Percentiles rank a stretch among this genome's conserved stretches.
Conservation (phyloP, 2,113 vertebrate genomes). For the Calyptomena viridis region DNA sequence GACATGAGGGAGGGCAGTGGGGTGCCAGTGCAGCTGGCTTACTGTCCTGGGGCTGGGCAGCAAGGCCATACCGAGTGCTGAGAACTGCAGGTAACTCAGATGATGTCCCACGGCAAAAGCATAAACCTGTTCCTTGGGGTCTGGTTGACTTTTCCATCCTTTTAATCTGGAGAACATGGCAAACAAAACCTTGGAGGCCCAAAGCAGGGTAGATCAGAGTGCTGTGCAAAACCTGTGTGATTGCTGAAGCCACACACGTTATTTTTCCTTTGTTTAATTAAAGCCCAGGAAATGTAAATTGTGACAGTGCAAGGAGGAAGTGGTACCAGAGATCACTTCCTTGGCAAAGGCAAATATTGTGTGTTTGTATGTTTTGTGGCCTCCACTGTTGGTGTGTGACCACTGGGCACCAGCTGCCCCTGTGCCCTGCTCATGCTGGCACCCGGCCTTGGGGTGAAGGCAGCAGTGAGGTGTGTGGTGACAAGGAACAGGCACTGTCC, state of each 20-base stretch:
- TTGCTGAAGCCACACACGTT: background rate
- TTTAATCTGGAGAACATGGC: background rate
- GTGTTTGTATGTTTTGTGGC: background rate
- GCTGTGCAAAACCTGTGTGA: background rate
- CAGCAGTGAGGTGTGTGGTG: fast-evolving
- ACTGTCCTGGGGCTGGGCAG: background rate
- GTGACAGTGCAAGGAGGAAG: background rate
- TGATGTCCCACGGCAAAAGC: background rate
- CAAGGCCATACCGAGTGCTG: fast-evolving
- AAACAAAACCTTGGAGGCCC: background rate
- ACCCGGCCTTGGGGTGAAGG: fast-evolving
- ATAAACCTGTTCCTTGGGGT: background rate
- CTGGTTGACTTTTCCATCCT: background rate
- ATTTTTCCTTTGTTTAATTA: background rate
- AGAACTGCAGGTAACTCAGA: background rate
- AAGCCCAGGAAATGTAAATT: background rate
- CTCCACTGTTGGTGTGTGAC: background rate
- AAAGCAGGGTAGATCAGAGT: fast-evolving
- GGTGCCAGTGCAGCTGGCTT: background rate
- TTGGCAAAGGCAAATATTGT: fast-evolving
- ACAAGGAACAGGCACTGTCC: background rate
- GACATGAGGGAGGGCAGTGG: fast-evolving
- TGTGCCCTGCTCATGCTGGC: background rate
- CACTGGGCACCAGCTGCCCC: background rate
- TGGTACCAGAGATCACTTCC: background rate